Evolutionary conservation across 2,888 invertebrate species (phyloP).

Genomic region (Incurvaria masculella): DNA sequence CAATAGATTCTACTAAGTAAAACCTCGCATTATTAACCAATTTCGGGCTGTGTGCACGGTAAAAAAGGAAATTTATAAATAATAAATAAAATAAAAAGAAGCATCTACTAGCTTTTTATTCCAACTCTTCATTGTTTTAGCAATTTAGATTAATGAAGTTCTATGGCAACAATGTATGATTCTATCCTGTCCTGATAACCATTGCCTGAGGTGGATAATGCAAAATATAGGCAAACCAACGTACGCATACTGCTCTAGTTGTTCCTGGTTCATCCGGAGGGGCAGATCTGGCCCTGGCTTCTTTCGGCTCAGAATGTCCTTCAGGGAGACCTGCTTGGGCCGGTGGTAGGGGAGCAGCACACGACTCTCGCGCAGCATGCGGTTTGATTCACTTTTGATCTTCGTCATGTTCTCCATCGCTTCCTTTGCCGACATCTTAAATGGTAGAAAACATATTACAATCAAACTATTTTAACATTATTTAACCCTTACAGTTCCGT

Average conservation of each 20-base stretch:
- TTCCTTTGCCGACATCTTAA: conserved; percentile 63
- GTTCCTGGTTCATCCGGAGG: conserved; percentile 65
- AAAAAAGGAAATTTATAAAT: no score
- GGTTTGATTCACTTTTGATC: conserved; percentile 81
- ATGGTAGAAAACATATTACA: no score
- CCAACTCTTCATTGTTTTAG: no score
- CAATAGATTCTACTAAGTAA: no score
- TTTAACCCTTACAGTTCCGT: neutral
- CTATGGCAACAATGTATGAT: no score
- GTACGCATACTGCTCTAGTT: conserved; percentile 65
- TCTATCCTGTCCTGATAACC: no score
- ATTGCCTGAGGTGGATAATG: no score
- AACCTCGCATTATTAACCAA: no score
- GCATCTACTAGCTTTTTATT: no score
- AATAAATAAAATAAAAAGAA: no score
- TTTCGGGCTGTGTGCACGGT: no score
- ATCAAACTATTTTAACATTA: neutral
- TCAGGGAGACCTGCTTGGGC: conserved; percentile 73
- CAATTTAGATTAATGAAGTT: no score
- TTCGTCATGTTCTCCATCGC: conserved; percentile 68
- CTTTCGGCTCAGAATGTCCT: conserved; percentile 67
- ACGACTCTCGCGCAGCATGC: conserved; percentile 71
- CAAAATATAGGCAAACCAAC: conserved; percentile 26
- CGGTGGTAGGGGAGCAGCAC: conserved; percentile 83
- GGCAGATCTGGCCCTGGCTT: conserved; percentile 42